Conservation (phyloP, 2,888 invertebrate species). For the Drosophila limbata region DNA sequence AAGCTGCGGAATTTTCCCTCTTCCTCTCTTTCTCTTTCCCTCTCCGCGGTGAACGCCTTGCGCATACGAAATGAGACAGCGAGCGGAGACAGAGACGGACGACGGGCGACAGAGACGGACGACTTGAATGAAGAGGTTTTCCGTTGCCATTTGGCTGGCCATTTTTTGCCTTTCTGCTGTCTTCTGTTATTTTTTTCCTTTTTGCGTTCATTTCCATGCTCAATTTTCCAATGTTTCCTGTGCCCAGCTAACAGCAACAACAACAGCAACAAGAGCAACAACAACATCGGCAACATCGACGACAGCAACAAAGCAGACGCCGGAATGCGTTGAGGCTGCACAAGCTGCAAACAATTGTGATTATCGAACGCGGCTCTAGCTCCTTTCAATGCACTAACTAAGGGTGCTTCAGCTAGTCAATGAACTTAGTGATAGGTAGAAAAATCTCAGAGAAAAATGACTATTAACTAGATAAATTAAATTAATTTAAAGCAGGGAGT, state of each 20-base stretch:
- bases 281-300: conserved; percentile 40
- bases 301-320: conserved; percentile 50
- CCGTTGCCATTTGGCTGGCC: conserved; percentile 69
- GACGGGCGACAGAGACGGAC: conserved; percentile 26
- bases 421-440: not conserved
- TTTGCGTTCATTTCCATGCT: conserved; percentile 78
- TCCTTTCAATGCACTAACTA: conserved; percentile 37
- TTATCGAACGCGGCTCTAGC: conserved; percentile 69
- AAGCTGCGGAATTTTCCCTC: conserved; percentile 52
- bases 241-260: conserved; percentile 63
- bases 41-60: conserved; percentile 55
- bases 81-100: conserved; percentile 6
- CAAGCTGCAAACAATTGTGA: conserved; percentile 82
- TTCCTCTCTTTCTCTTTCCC: not conserved
- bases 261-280: conserved; percentile 48
- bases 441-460: not conserved
- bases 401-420: not conserved
- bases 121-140: conserved; percentile 80
- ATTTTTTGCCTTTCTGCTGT: conserved; percentile 44
- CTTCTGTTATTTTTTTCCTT: conserved; percentile 15
- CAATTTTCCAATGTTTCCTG: conserved; percentile 81
- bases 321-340: conserved; percentile 75
- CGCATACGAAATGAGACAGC: conserved; percentile 80
- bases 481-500: no score
- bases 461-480: no score